Percentiles rank a stretch among this genome's conserved stretches.
phyloP scores from a whole-genome alignment of 2,113 vertebrate species.

The Labrus mixtus region DNA sequence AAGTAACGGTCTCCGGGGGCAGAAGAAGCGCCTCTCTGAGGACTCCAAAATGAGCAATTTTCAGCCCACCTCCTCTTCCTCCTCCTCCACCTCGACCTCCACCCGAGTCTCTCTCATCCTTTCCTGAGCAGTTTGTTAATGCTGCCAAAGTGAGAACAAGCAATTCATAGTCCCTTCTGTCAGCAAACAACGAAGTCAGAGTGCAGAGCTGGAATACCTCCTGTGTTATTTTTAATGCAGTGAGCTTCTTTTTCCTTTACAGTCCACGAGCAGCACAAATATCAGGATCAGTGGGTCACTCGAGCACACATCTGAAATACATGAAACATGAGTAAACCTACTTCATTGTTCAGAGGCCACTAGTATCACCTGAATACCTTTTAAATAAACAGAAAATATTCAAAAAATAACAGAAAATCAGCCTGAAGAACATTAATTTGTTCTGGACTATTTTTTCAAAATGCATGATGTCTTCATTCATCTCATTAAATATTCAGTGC shows the following conservation, averaged over 20 bases:
- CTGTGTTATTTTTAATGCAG: conserved; percentile 1
- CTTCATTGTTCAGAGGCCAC: too few relatives aligned
- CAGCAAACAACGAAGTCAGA: conserved; percentile 21
- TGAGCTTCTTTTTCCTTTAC: background rate
- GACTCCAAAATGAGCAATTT: conserved; percentile 1
- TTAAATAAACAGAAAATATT: background rate
- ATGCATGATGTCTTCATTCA: background rate
- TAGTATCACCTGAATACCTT: too few relatives aligned
- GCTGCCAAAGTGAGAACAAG: conserved; percentile 47
- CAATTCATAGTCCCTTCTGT: conserved; percentile 26
- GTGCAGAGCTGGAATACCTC: conserved; percentile 2
- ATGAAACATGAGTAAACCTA: too few relatives aligned
- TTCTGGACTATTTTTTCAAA: too few relatives aligned
- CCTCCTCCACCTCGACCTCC: background rate
- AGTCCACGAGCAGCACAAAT: background rate
- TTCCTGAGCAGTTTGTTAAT: conserved; percentile 54
- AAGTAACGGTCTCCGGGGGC: conserved; percentile 68
- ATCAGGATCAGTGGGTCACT: background rate
- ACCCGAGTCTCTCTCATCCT: background rate
- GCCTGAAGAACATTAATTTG: background rate
- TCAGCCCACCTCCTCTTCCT: background rate
- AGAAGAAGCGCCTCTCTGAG: conserved; percentile 73
- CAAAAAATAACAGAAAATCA: background rate
- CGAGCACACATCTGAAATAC: background rate
- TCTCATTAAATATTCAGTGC: conserved; percentile 39